Evolutionary conservation across 2,888 invertebrate species (phyloP).

Genomic region (Colletes collaris): DNA sequence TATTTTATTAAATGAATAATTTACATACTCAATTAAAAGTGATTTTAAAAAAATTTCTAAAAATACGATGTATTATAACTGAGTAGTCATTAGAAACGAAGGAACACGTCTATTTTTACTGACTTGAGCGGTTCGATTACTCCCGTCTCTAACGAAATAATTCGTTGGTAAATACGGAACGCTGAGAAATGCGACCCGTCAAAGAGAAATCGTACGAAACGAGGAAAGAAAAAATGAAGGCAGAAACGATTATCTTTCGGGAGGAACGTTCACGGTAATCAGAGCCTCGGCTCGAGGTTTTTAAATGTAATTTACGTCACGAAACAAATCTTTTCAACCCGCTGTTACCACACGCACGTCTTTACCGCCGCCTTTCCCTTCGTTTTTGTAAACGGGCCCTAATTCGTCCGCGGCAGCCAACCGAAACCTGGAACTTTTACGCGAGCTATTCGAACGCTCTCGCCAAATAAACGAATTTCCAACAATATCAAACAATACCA

Average conservation of each 20-base stretch:
- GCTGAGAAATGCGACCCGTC: background rate
- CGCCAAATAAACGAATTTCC: conserved; percentile 47
- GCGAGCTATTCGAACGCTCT: conserved; percentile 15
- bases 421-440: background rate
- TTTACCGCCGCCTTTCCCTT: background rate
- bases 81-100: too few relatives aligned
- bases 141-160: background rate
- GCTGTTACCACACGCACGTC: conserved; percentile 3
- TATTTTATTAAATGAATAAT: too few relatives aligned
- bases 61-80: too few relatives aligned
- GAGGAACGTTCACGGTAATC: background rate
- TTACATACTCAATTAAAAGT: too few relatives aligned
- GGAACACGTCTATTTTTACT: background rate
- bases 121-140: too few relatives aligned
- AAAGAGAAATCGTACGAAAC: background rate
- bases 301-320: conserved; percentile 21
- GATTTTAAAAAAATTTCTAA: too few relatives aligned
- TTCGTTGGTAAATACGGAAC: background rate
- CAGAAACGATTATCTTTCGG: background rate
- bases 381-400: conserved; percentile 24
- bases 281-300: background rate
- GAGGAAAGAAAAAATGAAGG: background rate
- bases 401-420: background rate
- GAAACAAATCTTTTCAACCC: background rate
- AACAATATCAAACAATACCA: conserved; percentile 46